Evolutionary conservation across 2,888 invertebrate species (phyloP), one percentile per base, ranked within the genome.

Genomic region (Neoascia interrupta): DNA sequence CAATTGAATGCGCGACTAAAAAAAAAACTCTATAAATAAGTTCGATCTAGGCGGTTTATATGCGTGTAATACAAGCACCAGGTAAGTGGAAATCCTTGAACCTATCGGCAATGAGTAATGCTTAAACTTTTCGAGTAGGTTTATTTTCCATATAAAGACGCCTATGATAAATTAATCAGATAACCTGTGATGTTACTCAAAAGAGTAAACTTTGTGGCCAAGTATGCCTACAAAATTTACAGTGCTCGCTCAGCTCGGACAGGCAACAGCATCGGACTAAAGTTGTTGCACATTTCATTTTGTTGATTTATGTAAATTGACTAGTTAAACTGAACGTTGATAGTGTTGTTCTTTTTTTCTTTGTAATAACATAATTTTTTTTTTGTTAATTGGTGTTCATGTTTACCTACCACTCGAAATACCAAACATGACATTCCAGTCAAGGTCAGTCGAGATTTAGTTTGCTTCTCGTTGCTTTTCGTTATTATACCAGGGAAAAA

Each of bases 241-340:
- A 47, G 43, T 26, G 31, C n/a, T n/a, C n/a, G n/a, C n/a, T n/a
- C n/a, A n/a, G n/a, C n/a, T n/a, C n/a, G n/a, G n/a, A n/a, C n/a
- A n/a, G n/a, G n/a, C n/a, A n/a, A n/a, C n/a, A n/a, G n/a, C n/a
- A n/a, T n/a, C n/a, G n/a, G n/a, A 16, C 39, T 39, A 23, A 70
- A 54, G 56, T 70, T 75, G 70, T 63, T 75, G 63, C 70, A 76
- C 58, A 76, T 64, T 70, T 49, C 34, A 41, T 60, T n/a, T 36
- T 41, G 64, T 72, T 72, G 64, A 76, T 76, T 76, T 72, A 76
- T 76, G 72, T 60, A 72, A 76, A 76, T 72, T 76, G 47, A 60
- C 58, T 76, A 70, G 60, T 60, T 72, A 66, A 75, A 68, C 49
- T 43, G 60, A 18, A 10, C n/a, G 54, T 13, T 39, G 36, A 13